Evolutionary conservation across 1,140 invertebrate genomes (phyloP), one percentile per base, ranked within the genome.

Genomic region (Camponotus floridanus): DNA sequence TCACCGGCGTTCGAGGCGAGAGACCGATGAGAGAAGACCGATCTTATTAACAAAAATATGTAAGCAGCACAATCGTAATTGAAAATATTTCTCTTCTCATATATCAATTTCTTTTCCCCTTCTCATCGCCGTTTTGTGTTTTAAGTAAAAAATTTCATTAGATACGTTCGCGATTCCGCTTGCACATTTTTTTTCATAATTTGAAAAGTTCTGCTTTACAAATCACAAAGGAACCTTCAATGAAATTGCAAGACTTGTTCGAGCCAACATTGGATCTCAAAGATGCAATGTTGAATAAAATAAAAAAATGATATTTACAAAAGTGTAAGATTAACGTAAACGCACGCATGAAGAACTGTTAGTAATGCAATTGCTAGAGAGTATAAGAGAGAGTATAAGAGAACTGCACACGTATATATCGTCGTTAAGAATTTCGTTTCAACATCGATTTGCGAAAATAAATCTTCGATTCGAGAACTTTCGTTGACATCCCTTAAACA

Each of bases 401-500:
- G 26, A 73, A 48, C 39, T 21, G 51, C 18, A 31, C 68, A 48
- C n/a, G 31, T 61, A 62, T 39, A 51, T 26, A 15, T 51, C 15
- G 6, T 42, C 39, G n/a, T 79, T 26, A n/a, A 67, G n/a, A 48
- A 51, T 64, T 78, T 76, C n/a, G 45, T 76, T 62, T 61, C 42
- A 18, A 61, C n/a, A 59, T 39, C 39, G 73, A 42, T 11, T 78
- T 67, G 81, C 45, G 45, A 76, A 76, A 85, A 85, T 51, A 67
- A 85, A 85, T 78, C 13, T 64, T 85, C 26, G 59, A 65, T 78
- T 45, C 26, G 33, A 51, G 48, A 57, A 76, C 73, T 64, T 78
- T 76, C 81, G 73, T 85, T 85, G 73, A 85, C 81, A 85, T 78
- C 73, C 48, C 81, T 76, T 85, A 85, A 85, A 76, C 59, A 55